Percentiles rank a stretch among this genome's conserved stretches.
phyloP scores from a whole-genome alignment of 1,140 invertebrate genomes.

The Copidosoma floridanum region DNA sequence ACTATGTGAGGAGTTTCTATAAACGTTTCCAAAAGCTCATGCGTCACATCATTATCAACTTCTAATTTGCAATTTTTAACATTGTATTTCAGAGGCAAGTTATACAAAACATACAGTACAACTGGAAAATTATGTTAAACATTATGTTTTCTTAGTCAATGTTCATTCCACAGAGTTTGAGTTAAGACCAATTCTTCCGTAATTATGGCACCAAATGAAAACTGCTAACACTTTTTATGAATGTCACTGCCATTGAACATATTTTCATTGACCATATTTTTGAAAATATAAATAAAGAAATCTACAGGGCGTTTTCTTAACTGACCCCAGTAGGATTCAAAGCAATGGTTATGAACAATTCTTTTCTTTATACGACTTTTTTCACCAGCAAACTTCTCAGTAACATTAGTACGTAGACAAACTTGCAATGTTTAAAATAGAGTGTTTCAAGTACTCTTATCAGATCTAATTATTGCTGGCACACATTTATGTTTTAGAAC shows the following conservation, averaged over 20 bases:
- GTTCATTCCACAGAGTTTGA: conserved; percentile 9
- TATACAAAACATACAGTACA: background rate
- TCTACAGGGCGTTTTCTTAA: conserved; percentile 4
- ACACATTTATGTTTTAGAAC: conserved; percentile 17
- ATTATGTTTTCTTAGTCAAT: conserved; percentile 13
- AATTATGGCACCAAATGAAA: conserved; percentile 15
- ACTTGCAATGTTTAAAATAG: background rate
- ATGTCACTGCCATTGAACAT: background rate
- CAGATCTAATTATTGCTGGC: conserved; percentile 30
- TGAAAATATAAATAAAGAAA: conserved; percentile 20
- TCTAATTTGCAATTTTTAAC: background rate
- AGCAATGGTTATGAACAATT: conserved; percentile 9
- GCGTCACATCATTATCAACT: background rate
- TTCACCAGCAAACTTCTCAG: background rate
- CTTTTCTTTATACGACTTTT: conserved; percentile 10
- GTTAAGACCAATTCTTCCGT: background rate
- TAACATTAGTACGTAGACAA: background rate
- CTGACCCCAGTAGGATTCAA: conserved; percentile 11
- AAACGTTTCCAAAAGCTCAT: background rate
- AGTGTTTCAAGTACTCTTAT: conserved; percentile 31
- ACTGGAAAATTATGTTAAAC: background rate
- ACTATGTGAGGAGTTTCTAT: conserved; percentile 1
- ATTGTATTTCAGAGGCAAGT: background rate
- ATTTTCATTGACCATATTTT: background rate
- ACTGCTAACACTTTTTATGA: conserved; percentile 8